Evolutionary conservation across 2,113 vertebrate species (phyloP).

Genomic region (Sminthopsis crassicaudata): DNA sequence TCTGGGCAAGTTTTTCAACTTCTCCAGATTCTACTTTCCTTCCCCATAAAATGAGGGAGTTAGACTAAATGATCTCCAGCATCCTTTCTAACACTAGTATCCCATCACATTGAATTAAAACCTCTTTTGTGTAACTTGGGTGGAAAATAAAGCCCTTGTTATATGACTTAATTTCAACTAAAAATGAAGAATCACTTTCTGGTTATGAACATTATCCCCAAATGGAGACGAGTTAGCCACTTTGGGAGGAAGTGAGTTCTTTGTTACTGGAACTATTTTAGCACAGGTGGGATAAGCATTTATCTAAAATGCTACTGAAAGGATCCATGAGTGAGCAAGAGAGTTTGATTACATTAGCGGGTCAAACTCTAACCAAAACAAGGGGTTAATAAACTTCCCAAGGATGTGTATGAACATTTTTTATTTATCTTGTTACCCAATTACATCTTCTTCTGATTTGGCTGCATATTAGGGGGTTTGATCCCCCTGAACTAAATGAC

Average conservation of each 20-base stretch:
- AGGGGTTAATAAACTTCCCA: background rate
- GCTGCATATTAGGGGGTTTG: background rate
- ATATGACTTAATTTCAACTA: background rate
- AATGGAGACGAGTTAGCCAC: background rate
- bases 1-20: background rate
- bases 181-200: background rate
- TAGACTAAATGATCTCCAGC: background rate
- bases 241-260: background rate
- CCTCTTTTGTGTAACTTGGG: background rate
- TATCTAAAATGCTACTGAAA: background rate
- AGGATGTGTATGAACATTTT: background rate
- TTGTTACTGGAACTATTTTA: background rate
- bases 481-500: background rate
- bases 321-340: background rate
- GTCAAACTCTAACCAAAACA: background rate
- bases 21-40: background rate
- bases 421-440: background rate
- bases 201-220: background rate
- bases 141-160: background rate
- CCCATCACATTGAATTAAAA: background rate
- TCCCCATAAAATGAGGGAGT: background rate
- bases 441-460: background rate
- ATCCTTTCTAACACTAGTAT: background rate
- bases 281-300: background rate
- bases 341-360: background rate